phyloP scores from a whole-genome alignment of 2,113 vertebrate species.

The human region DNA sequence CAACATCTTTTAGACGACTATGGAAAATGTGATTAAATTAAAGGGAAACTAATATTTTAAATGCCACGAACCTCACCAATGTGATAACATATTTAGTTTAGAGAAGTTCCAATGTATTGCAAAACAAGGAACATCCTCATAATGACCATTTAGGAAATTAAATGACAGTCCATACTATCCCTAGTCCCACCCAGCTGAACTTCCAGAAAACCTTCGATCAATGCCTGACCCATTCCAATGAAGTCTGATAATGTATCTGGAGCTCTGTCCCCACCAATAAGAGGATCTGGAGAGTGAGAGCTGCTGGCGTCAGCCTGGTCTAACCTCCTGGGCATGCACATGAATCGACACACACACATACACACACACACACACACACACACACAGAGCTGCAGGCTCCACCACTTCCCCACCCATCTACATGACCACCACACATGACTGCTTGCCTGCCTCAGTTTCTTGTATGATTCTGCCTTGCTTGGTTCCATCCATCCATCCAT shows the following conservation, averaged over 20 bases:
- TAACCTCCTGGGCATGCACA: neutral
- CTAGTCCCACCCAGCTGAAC: neutral
- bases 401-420: no score
- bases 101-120: neutral
- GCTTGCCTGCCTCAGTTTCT: neutral
- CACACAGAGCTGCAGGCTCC: neutral
- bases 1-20: neutral
- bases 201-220: neutral
- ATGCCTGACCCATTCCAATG: neutral
- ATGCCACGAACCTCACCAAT: neutral
- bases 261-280: neutral
- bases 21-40: neutral
- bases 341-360: neutral
- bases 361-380: neutral
- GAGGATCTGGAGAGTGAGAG: neutral
- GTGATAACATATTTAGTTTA: neutral
- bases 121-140: neutral
- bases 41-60: slow-evolving; percentile 18
- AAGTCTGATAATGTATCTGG: neutral
- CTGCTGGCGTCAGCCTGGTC: neutral
- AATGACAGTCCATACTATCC: neutral
- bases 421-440: neutral
- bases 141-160: neutral
- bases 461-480: neutral
- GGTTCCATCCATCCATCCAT: neutral